Evolutionary conservation across 1,140 invertebrate species (phyloP), one percentile per base, ranked within the genome.

Genomic region (Ditylenchus dipsaci): DNA sequence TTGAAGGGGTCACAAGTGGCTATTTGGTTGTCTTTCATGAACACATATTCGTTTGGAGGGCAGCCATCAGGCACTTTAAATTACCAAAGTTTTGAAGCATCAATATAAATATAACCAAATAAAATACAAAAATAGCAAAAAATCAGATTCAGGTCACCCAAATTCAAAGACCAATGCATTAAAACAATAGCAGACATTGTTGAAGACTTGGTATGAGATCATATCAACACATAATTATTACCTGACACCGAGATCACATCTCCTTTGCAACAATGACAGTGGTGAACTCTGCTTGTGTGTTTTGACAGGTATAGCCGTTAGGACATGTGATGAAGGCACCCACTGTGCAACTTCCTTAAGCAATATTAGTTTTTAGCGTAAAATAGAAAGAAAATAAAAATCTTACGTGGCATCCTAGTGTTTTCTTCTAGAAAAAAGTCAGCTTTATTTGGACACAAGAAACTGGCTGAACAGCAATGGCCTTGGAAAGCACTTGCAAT

Each of bases 1-100:
- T 81, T 81, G 74, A 81, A 81, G 27, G 79, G 79, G 69, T 81
- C 79, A 66, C 79, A 81, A 29, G 80, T 75, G 30, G 80, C 80
- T 60, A 82, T 81, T 63, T 80, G 78, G 29, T 76, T 74, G 56
- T 81, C 79, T 61, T 82, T 82, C 80, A 81, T 81, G 67, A 68
- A 82, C 19, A 82, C 79, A 29, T 69, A 81, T 58, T 81, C 79
- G 58, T 81, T 80, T 17, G 79, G 79, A n/a, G 79, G 79, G 43
- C 79, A 80, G 13, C 79, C 79, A 65, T 80, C 77, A 43, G 78
- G 56, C 30, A 76, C 42, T 67, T n/a, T n/a, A n/a, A n/a, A n/a
- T n/a, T 15, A n/a, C n/a, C n/a, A n/a, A 26, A 13, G 45, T n/a
- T n/a, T n/a, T n/a, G n/a, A n/a, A n/a, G n/a, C n/a, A n/a, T n/a